These are phyloP conservation scores for Idris sp. DNA, from an alignment of 1,140 invertebrate species.

Conservation along the genomic window DNA sequence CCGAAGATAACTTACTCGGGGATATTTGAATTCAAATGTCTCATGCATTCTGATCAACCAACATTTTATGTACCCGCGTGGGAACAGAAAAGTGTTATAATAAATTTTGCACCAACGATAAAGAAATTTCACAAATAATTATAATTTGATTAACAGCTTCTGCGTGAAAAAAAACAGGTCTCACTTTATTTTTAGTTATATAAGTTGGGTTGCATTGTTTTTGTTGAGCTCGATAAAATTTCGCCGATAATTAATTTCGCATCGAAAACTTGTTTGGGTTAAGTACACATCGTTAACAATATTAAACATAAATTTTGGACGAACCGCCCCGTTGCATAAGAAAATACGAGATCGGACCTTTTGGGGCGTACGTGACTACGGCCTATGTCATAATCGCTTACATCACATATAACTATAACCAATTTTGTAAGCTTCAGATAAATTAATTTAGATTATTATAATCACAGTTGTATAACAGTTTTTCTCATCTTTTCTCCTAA, in stretches of 20 bases:
- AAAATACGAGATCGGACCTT: no score
- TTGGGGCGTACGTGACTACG: no score
- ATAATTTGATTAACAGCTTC: slow-evolving; percentile 17
- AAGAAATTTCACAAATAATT: slow-evolving; percentile 13
- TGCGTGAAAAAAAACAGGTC: no score
- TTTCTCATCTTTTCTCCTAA: no score
- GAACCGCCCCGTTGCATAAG: slow-evolving; percentile 34
- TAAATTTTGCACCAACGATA: slow-evolving; percentile 4
- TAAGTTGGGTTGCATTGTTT: no score
- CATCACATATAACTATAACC: no score
- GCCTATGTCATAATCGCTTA: no score
- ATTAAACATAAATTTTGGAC: slow-evolving; percentile 44
- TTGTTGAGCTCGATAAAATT: no score
- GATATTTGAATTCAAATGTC: slow-evolving; percentile 48
- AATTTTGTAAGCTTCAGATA: no score
- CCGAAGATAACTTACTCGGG: slow-evolving; percentile 47
- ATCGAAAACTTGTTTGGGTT: slow-evolving; percentile 14
- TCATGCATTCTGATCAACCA: slow-evolving; percentile 46
- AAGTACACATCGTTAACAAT: slow-evolving; percentile 37
- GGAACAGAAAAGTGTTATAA: slow-evolving; percentile 21
- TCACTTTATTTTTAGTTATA: no score
- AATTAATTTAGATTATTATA: no score
- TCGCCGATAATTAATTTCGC: slow-evolving; percentile 39
- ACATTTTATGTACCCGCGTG: slow-evolving; percentile 26
- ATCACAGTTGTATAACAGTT: no score